A percentile compares a stretch with the other conserved stretches of the same genome.
Conservation (phyloP, 2,797 vertebrate species). For the Helicolenus hilgendorfi region DNA sequence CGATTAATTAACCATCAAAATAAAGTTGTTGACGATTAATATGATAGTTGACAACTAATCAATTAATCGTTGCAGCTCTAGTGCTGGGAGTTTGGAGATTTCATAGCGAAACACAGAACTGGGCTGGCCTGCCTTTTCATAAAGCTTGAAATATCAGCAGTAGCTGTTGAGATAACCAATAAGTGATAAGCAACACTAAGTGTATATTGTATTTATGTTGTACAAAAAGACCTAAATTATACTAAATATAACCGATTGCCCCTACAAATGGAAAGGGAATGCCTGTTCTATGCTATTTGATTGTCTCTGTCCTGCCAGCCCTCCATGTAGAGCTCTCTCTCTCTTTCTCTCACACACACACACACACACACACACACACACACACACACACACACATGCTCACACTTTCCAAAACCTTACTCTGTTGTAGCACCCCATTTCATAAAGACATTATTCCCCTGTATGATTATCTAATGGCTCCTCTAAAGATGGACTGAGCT, state of each 20-base stretch:
- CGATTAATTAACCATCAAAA: too few relatives aligned
- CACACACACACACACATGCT: not conserved
- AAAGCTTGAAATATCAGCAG: not conserved
- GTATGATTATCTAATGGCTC: slow-evolving; percentile 64
- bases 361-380: not conserved
- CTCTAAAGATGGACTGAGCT: slow-evolving; percentile 55
- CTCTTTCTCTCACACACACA: not conserved
- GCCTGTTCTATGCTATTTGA: not conserved
- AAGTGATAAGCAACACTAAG: not conserved
- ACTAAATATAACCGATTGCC: not conserved
- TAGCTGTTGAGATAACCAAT: not conserved
- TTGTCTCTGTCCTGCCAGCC: not conserved
- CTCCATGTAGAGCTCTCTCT: not conserved
- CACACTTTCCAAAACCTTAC: slow-evolving; percentile 13
- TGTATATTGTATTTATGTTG: not conserved
- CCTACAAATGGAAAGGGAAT: not conserved
- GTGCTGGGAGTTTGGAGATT: not conserved
- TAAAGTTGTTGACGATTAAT: too few relatives aligned
- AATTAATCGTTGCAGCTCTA: too few relatives aligned
- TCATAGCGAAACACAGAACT: not conserved
- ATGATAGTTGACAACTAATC: too few relatives aligned
- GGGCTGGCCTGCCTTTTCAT: not conserved
- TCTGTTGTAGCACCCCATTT: slow-evolving; percentile 56
- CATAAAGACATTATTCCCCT: slow-evolving; percentile 63
- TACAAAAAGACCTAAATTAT: not conserved